Base-by-base conservation (phyloP, 2,888 invertebrate species). In the Saturnia japonica region DNA sequence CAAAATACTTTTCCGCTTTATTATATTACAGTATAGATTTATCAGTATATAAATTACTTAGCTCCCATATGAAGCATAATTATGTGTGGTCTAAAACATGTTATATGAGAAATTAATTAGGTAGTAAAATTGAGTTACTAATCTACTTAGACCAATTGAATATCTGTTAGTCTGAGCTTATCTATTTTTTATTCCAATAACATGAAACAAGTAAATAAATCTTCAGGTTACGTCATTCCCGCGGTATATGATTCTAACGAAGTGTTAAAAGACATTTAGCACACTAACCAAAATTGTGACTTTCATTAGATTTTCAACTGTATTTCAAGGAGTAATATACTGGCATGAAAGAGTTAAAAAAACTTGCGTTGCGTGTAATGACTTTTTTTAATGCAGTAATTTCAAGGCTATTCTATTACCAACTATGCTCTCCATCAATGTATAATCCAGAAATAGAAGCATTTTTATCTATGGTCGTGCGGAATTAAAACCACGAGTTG, bases 401-500 rank as follows among this genome's bases (percentile, higher is more conserved):
- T 60, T 60, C 28, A 60, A 60, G 57, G 57, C 25, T 60, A n/a
- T 25, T 60, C 57, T 60, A 25, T 28, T 60, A 28, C 28, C 28
- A 14, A 60, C 14, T 28, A 28, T 28, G 28, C 28, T 60, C 25
- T 60, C 57, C 6, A 60, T 6, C 28, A 57, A 57, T 14, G 57
- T 25, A 16, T 12, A 25, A 25, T 1, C 25, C 57, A 60, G 25
- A 60, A 60, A 60, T 60, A 28, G 57, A 60, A 60, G 57, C 57
- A 60, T 60, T 60, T 60, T 60, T 60, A 60, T 14, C 12, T 28
- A 60, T 60, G 28, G 14, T 25, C 57, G 57, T 60, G 14, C 28
- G 57, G 57, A 60, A 28, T 60, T 28, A 60, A 60, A 60, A 60
- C 14, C 28, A 60, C 57, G 28, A 60, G 57, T 60, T 25, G 28